Base-by-base conservation (phyloP, 2,797 vertebrate genomes). In the Denticeps clupeoides region DNA sequence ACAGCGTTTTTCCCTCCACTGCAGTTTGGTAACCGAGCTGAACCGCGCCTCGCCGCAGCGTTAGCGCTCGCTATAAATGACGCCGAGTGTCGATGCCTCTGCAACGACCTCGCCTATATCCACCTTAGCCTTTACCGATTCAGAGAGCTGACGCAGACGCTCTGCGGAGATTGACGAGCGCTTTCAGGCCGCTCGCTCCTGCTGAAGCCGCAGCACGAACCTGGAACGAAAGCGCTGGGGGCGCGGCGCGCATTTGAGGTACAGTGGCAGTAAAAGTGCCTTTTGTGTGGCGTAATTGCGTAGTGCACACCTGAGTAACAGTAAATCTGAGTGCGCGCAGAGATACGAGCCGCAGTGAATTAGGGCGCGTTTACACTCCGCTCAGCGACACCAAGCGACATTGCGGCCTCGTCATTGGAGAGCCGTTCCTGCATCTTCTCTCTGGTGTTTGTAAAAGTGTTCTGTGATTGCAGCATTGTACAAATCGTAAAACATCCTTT, bases 301-400 rank as follows among this genome's bases (percentile, higher is more conserved):
- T 49, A 35, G 49, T 40, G 51, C 42, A 31, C 38, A 28, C 32
- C 4, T 32, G 26, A 5, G 25, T 51, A 51, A 50, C 41, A 47
- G 35, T 60, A 50, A 53, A 55, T 48, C 41, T 25, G 43, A 52
- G 57, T 60, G 46, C 26, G 53, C 50, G 15, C 45, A 16, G 10
- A 28, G 38, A 47, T 49, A 47, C 43, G 31, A 46, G 5, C 59
- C 41, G 19, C 11, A 29, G 48, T 55, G 53, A 64, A 60, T 62
- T 60, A 52, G 50, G 45, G 37, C 27, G 40, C 43, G 41, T 60
- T 58, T 58, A 46, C 51, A 25, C 16, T 47, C 41, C 37, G 26
- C 15, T 10, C 27, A 8, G 4, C 12, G 18, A 18, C n/a, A 44
- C 31, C n/a, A n/a, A n/a, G n/a, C n/a, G n/a, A n/a, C n/a, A n/a